Percentiles rank a stretch among this genome's conserved stretches.
Conservation (phyloP, 1,140 invertebrate genomes). For the Phthorimaea operculella region DNA sequence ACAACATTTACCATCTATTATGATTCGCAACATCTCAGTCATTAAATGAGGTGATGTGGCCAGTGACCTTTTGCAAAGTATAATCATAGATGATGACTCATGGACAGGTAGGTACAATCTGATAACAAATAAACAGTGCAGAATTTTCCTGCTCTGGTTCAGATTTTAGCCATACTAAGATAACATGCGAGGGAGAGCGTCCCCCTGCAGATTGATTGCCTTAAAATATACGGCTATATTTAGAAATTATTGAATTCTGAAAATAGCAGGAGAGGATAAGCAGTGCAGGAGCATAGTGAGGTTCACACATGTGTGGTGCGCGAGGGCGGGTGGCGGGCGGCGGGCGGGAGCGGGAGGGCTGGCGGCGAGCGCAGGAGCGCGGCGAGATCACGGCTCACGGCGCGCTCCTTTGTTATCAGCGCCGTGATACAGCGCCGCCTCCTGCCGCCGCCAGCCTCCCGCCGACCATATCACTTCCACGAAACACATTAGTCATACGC, state of each 20-base stretch:
- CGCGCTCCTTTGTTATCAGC: constrained; percentile 5
- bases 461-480: constrained; percentile 61
- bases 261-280: constrained; percentile 50
- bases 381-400: constrained; percentile 26
- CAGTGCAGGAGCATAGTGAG: constrained; percentile 17
- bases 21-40: constrained; percentile 33
- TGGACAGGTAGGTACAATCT: constrained; percentile 30
- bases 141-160: constrained; percentile 24
- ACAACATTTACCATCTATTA: constrained; percentile 10
- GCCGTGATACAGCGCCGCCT: constrained; percentile 13
- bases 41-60: constrained; percentile 47
- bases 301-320: constrained; percentile 19
- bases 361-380: constrained; percentile 19
- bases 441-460: constrained; percentile 47
- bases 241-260: constrained; percentile 61
- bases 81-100: constrained; percentile 59
- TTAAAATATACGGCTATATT: constrained; percentile 58
- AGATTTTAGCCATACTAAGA: constrained; percentile 4
- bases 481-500: constrained; percentile 66
- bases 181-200: constrained; percentile 26
- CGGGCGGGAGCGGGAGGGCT: constrained; percentile 18
- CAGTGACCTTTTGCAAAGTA: constrained; percentile 45
- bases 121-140: constrained; percentile 38
- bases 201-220: constrained; percentile 44
- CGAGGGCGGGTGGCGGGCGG: constrained; percentile 18